Evolutionary conservation across 2,797 vertebrate species (phyloP).

Genomic region (Neosilurus hyrtlii): DNA sequence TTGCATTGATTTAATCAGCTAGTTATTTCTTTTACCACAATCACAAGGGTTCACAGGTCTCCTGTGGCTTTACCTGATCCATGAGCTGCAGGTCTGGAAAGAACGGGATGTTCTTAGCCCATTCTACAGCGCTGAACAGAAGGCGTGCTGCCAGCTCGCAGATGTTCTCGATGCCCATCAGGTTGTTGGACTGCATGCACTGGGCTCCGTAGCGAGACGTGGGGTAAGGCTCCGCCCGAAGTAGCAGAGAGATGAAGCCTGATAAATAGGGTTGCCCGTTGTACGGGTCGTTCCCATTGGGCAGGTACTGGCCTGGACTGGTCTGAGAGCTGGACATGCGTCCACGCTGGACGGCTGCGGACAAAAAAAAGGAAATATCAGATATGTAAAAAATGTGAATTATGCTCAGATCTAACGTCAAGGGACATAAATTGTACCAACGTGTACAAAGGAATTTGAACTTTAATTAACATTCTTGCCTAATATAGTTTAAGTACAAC

Average conservation of each 20-base stretch:
- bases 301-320: slow-evolving; percentile 81
- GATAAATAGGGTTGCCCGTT: slow-evolving; percentile 81
- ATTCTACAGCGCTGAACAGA: slow-evolving; percentile 85
- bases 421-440: neutral
- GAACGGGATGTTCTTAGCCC: slow-evolving; percentile 89
- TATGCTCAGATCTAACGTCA: neutral
- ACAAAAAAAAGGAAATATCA: slow-evolving; percentile 12
- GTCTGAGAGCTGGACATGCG: slow-evolving; percentile 80
- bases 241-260: slow-evolving; percentile 82
- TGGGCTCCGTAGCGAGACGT: slow-evolving; percentile 82
- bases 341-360: slow-evolving; percentile 81
- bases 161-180: slow-evolving; percentile 87
- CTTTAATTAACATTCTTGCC: neutral
- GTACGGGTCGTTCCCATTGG: slow-evolving; percentile 78
- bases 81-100: slow-evolving; percentile 86
- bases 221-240: slow-evolving; percentile 84
- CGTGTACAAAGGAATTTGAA: neutral
- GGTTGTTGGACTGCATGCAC: slow-evolving; percentile 86
- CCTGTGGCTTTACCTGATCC: slow-evolving; percentile 74
- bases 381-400: neutral
- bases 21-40: neutral
- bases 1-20: neutral
- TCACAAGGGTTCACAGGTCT: neutral
- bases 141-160: slow-evolving; percentile 85
- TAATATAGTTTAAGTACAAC: neutral